phyloP scores from a whole-genome alignment of 2,113 vertebrate genomes.

The Trichomycterus rosablanca region DNA sequence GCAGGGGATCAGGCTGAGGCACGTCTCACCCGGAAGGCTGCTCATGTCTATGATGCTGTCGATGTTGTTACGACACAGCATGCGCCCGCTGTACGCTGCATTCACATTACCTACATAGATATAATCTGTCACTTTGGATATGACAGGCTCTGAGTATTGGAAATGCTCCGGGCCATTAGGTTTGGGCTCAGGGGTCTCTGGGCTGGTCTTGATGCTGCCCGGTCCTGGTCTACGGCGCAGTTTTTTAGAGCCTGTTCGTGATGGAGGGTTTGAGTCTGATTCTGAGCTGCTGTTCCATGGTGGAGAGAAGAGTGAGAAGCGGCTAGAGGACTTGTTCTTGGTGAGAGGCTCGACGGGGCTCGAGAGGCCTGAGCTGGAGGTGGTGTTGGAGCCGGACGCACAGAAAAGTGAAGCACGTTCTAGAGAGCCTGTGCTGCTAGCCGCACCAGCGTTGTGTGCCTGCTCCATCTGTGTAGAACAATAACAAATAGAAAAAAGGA shows the following conservation, averaged over 20 bases:
- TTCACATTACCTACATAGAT: constrained; percentile 74
- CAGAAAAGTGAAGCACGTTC: constrained; percentile 68
- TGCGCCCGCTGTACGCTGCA: constrained; percentile 62
- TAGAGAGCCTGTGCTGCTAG: constrained; percentile 64
- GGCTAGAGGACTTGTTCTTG: constrained; percentile 66
- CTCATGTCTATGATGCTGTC: constrained; percentile 75
- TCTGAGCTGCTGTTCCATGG: constrained; percentile 64
- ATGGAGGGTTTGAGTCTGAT: constrained; percentile 66
- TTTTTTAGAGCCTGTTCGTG: constrained; percentile 66
- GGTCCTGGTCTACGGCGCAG: constrained; percentile 55
- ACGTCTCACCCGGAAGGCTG: constrained; percentile 57
- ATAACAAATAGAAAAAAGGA: background rate
- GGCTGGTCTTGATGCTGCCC: constrained; percentile 36
- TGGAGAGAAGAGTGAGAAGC: constrained; percentile 67
- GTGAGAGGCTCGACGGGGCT: constrained; percentile 57
- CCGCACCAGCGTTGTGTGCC: constrained; percentile 65
- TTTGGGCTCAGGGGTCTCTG: constrained; percentile 45
- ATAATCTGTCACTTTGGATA: constrained; percentile 69
- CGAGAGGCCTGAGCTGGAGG: constrained; percentile 52
- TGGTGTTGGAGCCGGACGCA: constrained; percentile 50
- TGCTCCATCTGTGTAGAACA: constrained; percentile 67
- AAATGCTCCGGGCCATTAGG: constrained; percentile 51
- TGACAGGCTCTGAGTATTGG: constrained; percentile 65
- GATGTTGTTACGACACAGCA: constrained; percentile 68
- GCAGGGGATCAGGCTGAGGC: constrained; percentile 65